Percentiles rank a stretch among this genome's conserved stretches.
Evolutionary conservation across 2,113 vertebrate genomes (phyloP).

Genomic region (Elephas maximus): DNA sequence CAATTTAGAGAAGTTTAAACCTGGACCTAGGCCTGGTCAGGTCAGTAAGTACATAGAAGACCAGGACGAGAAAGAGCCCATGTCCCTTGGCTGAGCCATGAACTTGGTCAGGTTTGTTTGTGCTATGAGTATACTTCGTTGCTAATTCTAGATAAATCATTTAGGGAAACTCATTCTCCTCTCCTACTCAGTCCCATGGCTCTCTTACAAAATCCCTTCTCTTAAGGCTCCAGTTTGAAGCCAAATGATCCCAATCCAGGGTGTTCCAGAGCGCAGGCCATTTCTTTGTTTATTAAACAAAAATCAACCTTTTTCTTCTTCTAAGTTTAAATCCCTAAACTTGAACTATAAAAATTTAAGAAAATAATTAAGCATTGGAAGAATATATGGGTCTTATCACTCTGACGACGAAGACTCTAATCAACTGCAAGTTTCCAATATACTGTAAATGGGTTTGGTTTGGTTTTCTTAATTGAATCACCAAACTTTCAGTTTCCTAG

Average conservation of each 20-base stretch:
- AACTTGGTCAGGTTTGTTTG: constrained; percentile 7
- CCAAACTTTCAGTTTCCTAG: constrained; percentile 43
- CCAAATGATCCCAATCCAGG: constrained; percentile 5
- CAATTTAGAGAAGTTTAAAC: background rate
- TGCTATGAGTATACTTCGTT: constrained; percentile 19
- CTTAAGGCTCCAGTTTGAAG: constrained; percentile 54
- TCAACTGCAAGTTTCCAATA: background rate
- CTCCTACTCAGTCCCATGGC: constrained; percentile 39
- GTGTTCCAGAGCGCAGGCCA: background rate
- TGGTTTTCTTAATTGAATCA: constrained; percentile 12
- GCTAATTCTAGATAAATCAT: constrained; percentile 11
- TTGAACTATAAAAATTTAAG: constrained; percentile 48
- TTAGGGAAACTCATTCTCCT: background rate
- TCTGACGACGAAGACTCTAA: background rate
- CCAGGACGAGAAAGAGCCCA: background rate
- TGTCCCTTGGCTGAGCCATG: background rate
- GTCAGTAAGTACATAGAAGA: background rate
- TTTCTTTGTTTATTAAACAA: constrained; percentile 11
- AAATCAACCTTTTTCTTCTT: background rate
- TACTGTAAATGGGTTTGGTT: background rate
- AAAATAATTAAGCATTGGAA: constrained; percentile 22
- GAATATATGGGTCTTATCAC: background rate
- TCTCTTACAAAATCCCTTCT: constrained; percentile 62
- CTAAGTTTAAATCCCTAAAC: constrained; percentile 3
- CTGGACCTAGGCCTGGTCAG: background rate